Percentiles rank a stretch among this genome's conserved stretches.
Conservation (phyloP, 2,113 vertebrate genomes). For the Polypterus bichir region DNA sequence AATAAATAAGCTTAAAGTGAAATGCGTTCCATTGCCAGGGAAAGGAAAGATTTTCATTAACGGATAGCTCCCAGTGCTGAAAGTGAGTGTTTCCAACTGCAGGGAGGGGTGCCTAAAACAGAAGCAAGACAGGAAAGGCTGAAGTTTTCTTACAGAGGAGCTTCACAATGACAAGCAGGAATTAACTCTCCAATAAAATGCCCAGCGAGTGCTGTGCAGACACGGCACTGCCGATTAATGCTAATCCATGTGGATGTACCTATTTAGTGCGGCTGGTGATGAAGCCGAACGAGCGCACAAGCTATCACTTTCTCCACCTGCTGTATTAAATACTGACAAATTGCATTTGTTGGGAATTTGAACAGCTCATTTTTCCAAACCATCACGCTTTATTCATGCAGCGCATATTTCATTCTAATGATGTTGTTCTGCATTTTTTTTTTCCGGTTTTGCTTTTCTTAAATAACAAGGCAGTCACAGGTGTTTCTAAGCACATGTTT, state of each 20-base stretch:
- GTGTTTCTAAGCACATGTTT: slow-evolving; percentile 1
- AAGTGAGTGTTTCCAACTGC: slow-evolving; percentile 23
- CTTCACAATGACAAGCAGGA: slow-evolving; percentile 18
- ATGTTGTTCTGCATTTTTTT: slow-evolving; percentile 10
- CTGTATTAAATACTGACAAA: slow-evolving; percentile 33
- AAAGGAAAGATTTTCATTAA: slow-evolving; percentile 23
- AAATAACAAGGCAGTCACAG: slow-evolving; percentile 1
- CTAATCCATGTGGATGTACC: slow-evolving; percentile 31
- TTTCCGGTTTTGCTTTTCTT: slow-evolving; percentile 14
- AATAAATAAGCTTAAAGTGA: no score
- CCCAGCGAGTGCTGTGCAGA: slow-evolving; percentile 11
- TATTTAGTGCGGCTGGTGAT: slow-evolving; percentile 23
- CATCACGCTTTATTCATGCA: slow-evolving; percentile 18
- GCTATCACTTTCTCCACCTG: slow-evolving; percentile 20
- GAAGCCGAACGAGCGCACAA: slow-evolving; percentile 11
- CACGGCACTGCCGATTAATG: slow-evolving; percentile 21
- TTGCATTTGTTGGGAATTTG: slow-evolving; percentile 32
- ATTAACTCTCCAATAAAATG: slow-evolving; percentile 19
- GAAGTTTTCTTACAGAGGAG: neutral
- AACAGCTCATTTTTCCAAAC: slow-evolving; percentile 29
- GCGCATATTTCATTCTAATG: slow-evolving; percentile 22
- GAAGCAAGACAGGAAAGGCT: neutral
- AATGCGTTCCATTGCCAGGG: neutral
- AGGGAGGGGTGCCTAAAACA: slow-evolving; percentile 15
- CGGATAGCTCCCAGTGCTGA: slow-evolving; percentile 20